These are phyloP conservation scores for Stigmatopora nigra DNA, from an alignment of 2,113 vertebrate genomes.

Conservation along the genomic window DNA sequence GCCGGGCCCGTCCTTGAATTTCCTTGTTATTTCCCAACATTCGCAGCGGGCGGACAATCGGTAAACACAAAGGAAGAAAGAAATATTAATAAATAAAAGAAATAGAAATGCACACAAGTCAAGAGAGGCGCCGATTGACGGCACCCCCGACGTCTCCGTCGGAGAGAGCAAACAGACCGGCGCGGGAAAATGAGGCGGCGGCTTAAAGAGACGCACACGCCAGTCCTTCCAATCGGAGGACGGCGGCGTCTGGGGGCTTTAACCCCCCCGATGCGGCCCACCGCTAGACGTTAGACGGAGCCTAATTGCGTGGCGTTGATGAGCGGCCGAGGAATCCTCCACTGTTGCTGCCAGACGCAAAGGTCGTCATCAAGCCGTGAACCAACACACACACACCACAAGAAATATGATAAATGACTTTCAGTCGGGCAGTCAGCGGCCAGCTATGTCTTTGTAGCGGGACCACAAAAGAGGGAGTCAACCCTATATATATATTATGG, in stretches of 20 bases:
- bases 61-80: not conserved
- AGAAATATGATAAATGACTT: not conserved
- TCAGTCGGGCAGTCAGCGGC: not conserved
- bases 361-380: not conserved
- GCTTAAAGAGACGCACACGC: slow-evolving; percentile 35
- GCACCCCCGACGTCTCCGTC: slow-evolving; percentile 59
- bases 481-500: too few species aligned
- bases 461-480: too few species aligned
- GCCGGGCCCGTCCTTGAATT: slow-evolving; percentile 46
- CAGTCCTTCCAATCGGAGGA: slow-evolving; percentile 58
- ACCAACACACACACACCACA: too few species aligned
- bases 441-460: too few species aligned
- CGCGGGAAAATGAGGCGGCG: slow-evolving; percentile 53
- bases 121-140: slow-evolving; percentile 7
- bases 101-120: slow-evolving; percentile 13
- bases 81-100: not conserved
- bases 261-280: not conserved
- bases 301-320: slow-evolving; percentile 51
- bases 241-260: not conserved
- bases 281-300: slow-evolving; percentile 31
- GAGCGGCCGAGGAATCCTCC: slow-evolving; percentile 31
- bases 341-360: slow-evolving; percentile 7
- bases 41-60: slow-evolving; percentile 36
- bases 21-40: slow-evolving; percentile 40
- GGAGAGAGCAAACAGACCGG: slow-evolving; percentile 44